These are phyloP conservation scores for Trialeurodes vaporariorum DNA, from an alignment of 1,140 invertebrate species.

Conservation along the genomic window DNA sequence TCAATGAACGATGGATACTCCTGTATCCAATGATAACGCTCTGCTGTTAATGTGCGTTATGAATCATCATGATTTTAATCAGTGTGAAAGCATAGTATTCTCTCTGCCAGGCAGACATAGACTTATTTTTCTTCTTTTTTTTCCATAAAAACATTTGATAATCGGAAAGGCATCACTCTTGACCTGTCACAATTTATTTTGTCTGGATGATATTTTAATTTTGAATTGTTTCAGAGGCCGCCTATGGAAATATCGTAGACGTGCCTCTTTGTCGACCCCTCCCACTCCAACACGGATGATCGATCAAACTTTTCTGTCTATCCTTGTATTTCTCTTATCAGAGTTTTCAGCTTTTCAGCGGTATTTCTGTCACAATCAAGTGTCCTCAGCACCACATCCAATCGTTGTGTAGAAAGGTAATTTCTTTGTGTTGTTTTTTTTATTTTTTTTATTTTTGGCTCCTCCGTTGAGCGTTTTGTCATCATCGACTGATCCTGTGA, in stretches of 20 bases:
- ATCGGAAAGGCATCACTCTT: not conserved
- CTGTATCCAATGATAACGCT: no score
- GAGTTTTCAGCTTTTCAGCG: not conserved
- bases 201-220: conserved; percentile 1
- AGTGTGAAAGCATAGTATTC: no score
- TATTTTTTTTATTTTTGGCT: no score
- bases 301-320: not conserved
- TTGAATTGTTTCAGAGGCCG: not conserved
- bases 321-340: not conserved
- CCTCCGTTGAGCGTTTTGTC: no score
- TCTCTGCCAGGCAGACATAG: no score
- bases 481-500: no score
- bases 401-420: not conserved
- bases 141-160: no score
- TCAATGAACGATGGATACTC: no score
- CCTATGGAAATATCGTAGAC: not conserved
- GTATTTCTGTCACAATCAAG: not conserved
- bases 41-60: no score
- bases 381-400: not conserved
- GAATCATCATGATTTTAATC: no score
- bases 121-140: no score
- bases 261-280: not conserved
- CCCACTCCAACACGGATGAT: not conserved
- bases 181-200: not conserved
- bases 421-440: no score